These are phyloP conservation scores for Meles meles DNA, from an alignment of 2,113 vertebrate genomes.

Conservation along the genomic window DNA sequence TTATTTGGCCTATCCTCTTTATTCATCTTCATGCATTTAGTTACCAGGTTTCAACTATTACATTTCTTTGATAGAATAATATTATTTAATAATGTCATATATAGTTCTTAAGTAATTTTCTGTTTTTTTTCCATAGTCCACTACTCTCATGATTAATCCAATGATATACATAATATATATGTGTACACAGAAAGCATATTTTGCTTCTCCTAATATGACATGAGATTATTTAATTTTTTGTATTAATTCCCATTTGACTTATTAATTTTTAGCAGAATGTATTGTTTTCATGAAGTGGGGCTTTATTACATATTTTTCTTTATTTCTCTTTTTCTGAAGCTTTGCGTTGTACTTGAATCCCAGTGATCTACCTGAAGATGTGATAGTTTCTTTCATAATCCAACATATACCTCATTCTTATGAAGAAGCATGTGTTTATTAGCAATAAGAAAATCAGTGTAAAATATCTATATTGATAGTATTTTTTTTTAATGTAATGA, in stretches of 20 bases:
- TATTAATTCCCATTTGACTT: background rate
- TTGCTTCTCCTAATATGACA: background rate
- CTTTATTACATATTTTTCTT: background rate
- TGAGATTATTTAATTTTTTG: background rate
- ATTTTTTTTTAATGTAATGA: background rate
- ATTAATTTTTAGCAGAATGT: background rate
- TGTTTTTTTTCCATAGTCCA: background rate
- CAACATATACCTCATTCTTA: fast-evolving
- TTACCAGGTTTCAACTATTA: background rate
- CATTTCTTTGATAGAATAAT: background rate
- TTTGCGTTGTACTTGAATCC: background rate
- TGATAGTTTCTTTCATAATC: background rate
- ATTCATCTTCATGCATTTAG: background rate
- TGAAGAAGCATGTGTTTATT: background rate
- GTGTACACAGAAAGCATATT: background rate
- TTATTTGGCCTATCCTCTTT: background rate
- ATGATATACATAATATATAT: background rate
- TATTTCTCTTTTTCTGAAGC: background rate
- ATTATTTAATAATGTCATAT: background rate
- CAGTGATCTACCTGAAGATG: background rate
- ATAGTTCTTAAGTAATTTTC: background rate
- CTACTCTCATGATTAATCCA: background rate
- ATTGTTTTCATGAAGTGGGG: background rate
- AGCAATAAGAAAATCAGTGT: background rate
- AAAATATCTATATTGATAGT: background rate